Evolutionary conservation across 1,140 invertebrate species (phyloP), one percentile per base, ranked within the genome.

Genomic region (Diachasma alloeum): DNA sequence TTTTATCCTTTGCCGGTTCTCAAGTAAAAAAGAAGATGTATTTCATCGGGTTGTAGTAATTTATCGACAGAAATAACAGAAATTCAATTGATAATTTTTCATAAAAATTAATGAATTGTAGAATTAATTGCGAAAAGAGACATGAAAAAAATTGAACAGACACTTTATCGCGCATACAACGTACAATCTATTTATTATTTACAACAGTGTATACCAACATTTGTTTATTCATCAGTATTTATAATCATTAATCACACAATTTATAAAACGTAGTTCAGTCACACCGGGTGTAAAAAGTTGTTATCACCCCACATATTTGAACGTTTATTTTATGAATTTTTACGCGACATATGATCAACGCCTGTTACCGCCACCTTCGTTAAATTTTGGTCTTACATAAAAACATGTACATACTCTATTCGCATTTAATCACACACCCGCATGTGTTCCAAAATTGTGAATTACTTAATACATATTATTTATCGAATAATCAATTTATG

Each of bases 181-280:
- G 78, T 84, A 86, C 80, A 84, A 85, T 78, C 81, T 85, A 85
- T 84, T 83, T 86, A 83, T 83, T 84, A 84, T 84, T 84, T 84
- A 84, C 83, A 84, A 83, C 83, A 83, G 83, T 69, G 79, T 83
- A 73, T 70, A 83, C 67, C 83, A 83, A 83, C 82, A 63, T 63
- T 74, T 73, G 13, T 70, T 70, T 70, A 22, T 37, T 46, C 66
- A 79, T 74, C 73, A 48, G 46, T 77, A 78, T 77, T 71, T 82
- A 77, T 77, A 78, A 73, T 83, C 78, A 78, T 73, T 80, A 82
- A 82, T 85, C 81, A 85, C 84, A 85, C 81, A 79, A 66, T 82
- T 80, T 84, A 83, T 80, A 83, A 86, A 85, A 86, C 44, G 74
- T 78, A 77, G 24, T 73, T 67, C 56, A 72, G 5, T 74, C 26